A percentile compares a stretch with the other conserved stretches of the same genome.
phyloP scores from a whole-genome alignment of 2,797 vertebrate genomes.

The Acestrorhynchus altus region DNA sequence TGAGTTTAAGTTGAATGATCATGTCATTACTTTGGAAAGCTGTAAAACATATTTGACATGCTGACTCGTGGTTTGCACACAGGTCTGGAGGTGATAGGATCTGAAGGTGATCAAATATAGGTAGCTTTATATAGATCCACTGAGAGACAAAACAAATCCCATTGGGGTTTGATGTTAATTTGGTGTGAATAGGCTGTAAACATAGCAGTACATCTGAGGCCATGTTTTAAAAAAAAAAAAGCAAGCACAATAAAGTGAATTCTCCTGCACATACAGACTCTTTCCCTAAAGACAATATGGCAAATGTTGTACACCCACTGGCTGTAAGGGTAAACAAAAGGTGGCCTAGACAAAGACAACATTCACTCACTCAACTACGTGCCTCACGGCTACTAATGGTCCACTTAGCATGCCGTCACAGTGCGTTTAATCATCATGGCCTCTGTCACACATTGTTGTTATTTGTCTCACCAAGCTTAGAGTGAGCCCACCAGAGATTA shows the following conservation, averaged over 20 bases:
- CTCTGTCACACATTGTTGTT: conserved; percentile 68
- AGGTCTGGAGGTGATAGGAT: not conserved
- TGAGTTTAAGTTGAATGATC: too few species aligned
- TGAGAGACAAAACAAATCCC: conserved; percentile 21
- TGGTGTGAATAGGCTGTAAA: conserved; percentile 40
- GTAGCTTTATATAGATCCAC: conserved; percentile 3
- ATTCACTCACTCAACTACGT: conserved; percentile 44
- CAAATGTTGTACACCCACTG: conserved; percentile 24
- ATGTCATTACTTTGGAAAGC: too few species aligned
- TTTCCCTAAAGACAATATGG: conserved; percentile 14
- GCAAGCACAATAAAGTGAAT: conserved; percentile 26
- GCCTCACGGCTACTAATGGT: conserved; percentile 61
- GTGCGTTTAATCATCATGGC: conserved; percentile 56
- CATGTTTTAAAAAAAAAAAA: too few species aligned
- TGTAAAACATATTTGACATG: too few species aligned
- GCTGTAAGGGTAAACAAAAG: conserved; percentile 44
- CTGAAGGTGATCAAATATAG: too few species aligned
- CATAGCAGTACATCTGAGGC: conserved; percentile 2
- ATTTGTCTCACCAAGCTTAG: conserved; percentile 61
- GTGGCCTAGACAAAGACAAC: conserved; percentile 32
- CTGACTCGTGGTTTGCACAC: not conserved
- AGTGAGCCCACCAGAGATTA: conserved; percentile 44
- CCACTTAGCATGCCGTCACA: conserved; percentile 60
- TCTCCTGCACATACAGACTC: conserved; percentile 8
- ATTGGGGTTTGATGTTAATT: conserved; percentile 24